Evolutionary conservation across 2,888 invertebrate species (phyloP).

Genomic region (Panzeria rudis): DNA sequence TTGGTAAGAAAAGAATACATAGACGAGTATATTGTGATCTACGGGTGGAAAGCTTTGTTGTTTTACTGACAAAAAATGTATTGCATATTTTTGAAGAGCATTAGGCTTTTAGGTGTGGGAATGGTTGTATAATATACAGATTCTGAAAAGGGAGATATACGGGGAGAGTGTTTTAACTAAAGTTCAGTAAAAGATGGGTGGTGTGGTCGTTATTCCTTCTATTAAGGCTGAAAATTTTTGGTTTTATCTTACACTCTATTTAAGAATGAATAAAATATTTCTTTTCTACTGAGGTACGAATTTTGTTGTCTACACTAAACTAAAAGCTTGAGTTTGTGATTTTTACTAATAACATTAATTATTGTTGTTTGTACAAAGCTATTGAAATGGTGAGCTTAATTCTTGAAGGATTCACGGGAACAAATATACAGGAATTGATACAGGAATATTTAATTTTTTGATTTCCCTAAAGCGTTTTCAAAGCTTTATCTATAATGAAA

Average conservation of each 20-base stretch:
- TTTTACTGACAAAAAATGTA: conserved; percentile 60
- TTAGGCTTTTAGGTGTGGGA: conserved; percentile 14
- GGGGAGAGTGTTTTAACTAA: conserved; percentile 21
- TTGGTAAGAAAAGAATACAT: conserved; percentile 18
- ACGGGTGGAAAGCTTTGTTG: conserved; percentile 63
- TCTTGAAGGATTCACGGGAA: background rate
- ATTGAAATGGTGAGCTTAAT: background rate
- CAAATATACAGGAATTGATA: background rate
- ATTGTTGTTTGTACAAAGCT: background rate
- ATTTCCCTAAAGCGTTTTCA: background rate
- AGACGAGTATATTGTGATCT: conserved; percentile 47
- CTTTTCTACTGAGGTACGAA: background rate
- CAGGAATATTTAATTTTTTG: background rate
- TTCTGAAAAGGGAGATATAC: background rate
- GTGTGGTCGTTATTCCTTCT: conserved; percentile 18
- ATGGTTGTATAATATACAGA: conserved; percentile 22
- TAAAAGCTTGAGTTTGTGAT: conserved; percentile 58
- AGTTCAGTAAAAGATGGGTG: background rate
- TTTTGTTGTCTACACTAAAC: conserved; percentile 15
- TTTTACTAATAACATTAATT: background rate
- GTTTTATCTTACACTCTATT: conserved; percentile 1
- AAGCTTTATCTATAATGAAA: background rate
- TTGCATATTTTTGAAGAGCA: conserved; percentile 60
- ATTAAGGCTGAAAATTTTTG: background rate
- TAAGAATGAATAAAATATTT: background rate